Conservation (phyloP, 2,888 invertebrate genomes). For the Melanophora roralis region DNA sequence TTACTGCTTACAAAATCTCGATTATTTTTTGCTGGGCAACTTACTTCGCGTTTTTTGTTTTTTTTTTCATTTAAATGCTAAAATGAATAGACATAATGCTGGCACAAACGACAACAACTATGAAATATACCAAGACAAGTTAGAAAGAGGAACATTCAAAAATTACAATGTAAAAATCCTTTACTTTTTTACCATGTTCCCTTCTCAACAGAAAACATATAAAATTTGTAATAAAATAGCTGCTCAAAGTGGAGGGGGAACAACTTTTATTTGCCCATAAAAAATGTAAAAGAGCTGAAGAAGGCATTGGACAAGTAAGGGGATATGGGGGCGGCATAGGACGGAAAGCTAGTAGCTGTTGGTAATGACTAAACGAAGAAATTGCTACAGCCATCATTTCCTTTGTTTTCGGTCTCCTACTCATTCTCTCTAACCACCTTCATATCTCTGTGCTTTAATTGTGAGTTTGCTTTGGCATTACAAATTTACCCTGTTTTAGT, state of each 20-base stretch:
- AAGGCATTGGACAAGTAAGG: constrained; percentile 20
- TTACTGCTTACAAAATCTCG: too few relatives aligned
- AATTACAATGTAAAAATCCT: constrained; percentile 26
- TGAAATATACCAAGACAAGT: constrained; percentile 24
- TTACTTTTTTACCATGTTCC: constrained; percentile 37
- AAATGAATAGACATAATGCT: constrained; percentile 53
- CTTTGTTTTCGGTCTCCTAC: constrained; percentile 27
- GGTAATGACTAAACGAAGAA: constrained; percentile 51
- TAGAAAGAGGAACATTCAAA: constrained; percentile 47
- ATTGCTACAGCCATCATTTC: constrained; percentile 45
- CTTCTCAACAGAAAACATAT: background rate
- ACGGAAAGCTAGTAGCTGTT: background rate
- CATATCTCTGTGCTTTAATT: background rate
- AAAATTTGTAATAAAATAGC: constrained; percentile 29
- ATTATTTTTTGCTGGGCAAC: too few relatives aligned
- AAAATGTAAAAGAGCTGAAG: background rate
- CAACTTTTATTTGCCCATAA: constrained; percentile 15
- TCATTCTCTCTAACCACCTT: background rate
- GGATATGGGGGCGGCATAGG: constrained; percentile 17
- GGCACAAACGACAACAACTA: constrained; percentile 7
- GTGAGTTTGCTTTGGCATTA: background rate
- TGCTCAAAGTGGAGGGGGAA: background rate
- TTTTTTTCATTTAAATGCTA: constrained; percentile 11
- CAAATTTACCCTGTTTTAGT: background rate
- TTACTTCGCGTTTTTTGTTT: constrained; percentile 14